Evolutionary conservation across 2,113 vertebrate species (phyloP), one percentile per base, ranked within the genome.

Genomic region (Potamarius usumacintae): DNA sequence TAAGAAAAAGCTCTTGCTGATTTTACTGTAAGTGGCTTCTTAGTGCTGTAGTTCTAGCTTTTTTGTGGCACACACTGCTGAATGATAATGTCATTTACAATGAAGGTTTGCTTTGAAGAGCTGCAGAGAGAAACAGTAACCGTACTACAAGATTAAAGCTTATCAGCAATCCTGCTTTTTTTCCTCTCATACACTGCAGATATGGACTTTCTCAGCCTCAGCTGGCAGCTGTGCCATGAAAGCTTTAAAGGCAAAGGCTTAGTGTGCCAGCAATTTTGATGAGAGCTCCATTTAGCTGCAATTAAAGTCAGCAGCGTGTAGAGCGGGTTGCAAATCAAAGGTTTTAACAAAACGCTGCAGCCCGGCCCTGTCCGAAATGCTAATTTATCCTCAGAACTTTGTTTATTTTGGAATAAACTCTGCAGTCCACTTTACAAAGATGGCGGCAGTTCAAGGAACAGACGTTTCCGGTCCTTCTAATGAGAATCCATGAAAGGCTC

Each of bases 221-320:
- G 83, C 77, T 71, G 57, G 63, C 79, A 65, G 85, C 79, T 42
- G 65, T 48, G 69, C 67, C 84, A 60, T 55, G 62, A 88, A 80
- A 86, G 83, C 84, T 72, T 89, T 72, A 89, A 81, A 55, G 65
- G 62, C 14, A 79, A 71, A 42, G 17, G 62, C 74, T 88, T 83
- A 52, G 88, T 27, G 58, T 83, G 82, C 87, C 80, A 74, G 63
- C 86, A 85, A 84, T 90, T 78, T 87, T 63, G 11, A 30, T 27
- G 27, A 81, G 82, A 69, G 86, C 90, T 91, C 87, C 82, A 65
- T 89, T 88, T 88, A n/a, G 2, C 82, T 72, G 9, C 90, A 89
- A 91, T 91, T 89, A 89, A 92, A 87, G 71, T 89, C 86, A 74
- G 60, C 65, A 27, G 27, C 14, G 62, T 71, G 78, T 48, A 42